Evolutionary conservation across 1,140 invertebrate genomes (phyloP).

Genomic region (Anoplophora glabripennis): DNA sequence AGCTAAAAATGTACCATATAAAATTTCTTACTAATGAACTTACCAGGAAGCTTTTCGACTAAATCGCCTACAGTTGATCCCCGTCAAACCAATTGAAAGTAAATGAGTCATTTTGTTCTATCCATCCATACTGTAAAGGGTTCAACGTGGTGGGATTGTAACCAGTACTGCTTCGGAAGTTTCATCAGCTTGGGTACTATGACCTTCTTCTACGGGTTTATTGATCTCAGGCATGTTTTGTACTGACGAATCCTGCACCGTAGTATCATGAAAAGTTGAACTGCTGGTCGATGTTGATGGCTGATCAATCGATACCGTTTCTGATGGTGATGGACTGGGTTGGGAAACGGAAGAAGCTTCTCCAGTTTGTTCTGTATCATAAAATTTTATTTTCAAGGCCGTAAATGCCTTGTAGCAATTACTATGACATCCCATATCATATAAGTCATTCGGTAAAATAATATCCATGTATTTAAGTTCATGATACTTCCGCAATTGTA

Average conservation of each 20-base stretch:
- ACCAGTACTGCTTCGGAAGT: conserved; percentile 21
- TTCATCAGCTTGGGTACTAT: conserved; percentile 25
- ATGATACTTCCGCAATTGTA: conserved; percentile 7
- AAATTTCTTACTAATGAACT: conserved; percentile 9
- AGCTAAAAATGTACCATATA: background rate
- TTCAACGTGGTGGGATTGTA: conserved; percentile 22
- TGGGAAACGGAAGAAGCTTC: too few species aligned
- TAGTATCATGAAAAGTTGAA: conserved; percentile 24
- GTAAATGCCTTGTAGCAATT: conserved; percentile 26
- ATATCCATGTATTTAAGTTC: conserved; percentile 11
- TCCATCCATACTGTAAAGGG: conserved; percentile 33
- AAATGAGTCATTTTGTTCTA: conserved; percentile 23
- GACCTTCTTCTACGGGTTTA: conserved; percentile 25
- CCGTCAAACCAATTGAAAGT: conserved; percentile 37
- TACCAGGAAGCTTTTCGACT: conserved; percentile 19
- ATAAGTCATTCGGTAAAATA: conserved; percentile 13
- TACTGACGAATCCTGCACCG: conserved; percentile 25
- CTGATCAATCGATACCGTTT: background rate
- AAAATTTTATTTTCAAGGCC: conserved; percentile 24
- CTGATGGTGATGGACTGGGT: too few species aligned
- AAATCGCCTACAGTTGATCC: conserved; percentile 30
- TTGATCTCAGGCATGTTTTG: conserved; percentile 26
- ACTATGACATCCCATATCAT: conserved; percentile 22
- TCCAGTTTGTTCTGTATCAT: too few species aligned
- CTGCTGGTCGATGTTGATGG: conserved; percentile 24